A percentile compares a stretch with the other conserved stretches of the same genome.
These are phyloP conservation scores for Emydoidea blandingii DNA, from an alignment of 2,797 vertebrate genomes.

Conservation along the genomic window DNA sequence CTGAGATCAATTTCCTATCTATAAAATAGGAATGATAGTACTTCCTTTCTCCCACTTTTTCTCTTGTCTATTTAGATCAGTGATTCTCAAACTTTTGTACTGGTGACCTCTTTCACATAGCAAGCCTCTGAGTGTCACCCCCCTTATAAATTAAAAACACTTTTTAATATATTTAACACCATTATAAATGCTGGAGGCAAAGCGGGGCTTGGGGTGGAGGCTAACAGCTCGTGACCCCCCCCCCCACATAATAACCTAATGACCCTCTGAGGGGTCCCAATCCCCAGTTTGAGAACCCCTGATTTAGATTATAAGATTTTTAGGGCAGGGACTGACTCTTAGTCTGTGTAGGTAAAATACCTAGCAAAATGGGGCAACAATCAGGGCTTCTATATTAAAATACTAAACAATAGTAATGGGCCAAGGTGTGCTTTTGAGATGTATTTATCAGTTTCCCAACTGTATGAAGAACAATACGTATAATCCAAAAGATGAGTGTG, in stretches of 20 bases:
- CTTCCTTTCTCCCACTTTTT: not conserved
- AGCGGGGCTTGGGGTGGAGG: too few species aligned
- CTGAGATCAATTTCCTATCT: not conserved
- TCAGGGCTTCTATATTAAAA: not conserved
- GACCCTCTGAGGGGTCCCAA: too few species aligned
- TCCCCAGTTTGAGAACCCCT: too few species aligned
- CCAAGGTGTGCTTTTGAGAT: not conserved
- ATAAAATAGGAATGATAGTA: not conserved
- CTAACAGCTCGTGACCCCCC: too few species aligned
- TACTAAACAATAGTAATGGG: not conserved
- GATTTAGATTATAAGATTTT: not conserved
- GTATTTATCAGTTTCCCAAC: not conserved
- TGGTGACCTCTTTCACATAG: too few species aligned
- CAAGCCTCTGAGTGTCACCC: too few species aligned
- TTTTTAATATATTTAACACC: too few species aligned
- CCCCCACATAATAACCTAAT: too few species aligned
- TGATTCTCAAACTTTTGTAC: too few species aligned
- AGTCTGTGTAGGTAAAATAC: fast-evolving
- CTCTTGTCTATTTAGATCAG: not conserved
- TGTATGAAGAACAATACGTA: not conserved
- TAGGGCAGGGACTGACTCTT: not conserved
- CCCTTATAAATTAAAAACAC: too few species aligned
- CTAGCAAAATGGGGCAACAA: fast-evolving
- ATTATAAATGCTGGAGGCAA: too few species aligned
- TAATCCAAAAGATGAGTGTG: not conserved